Base-by-base conservation (phyloP, 2,888 invertebrate species). In the Agrochola litura region DNA sequence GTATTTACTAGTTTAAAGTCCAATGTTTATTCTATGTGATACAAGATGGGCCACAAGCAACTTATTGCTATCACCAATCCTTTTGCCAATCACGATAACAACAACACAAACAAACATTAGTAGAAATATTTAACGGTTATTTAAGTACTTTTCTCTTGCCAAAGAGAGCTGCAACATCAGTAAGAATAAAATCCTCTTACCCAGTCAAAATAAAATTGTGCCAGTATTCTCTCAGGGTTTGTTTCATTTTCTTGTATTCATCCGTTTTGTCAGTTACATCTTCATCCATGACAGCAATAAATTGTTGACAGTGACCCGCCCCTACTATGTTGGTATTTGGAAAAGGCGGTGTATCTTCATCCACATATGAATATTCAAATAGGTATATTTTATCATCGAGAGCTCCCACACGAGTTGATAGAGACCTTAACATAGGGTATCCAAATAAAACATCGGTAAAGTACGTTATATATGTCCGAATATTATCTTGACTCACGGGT, bases 381-480 rank as follows among this genome's bases (percentile, higher is more conserved):
- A 93, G 81, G 81, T 91, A 92, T 65, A 93, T 89, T 52, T 87
- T 79, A 56, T 92, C 81, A 58, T 90, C 86, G 0, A 90, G 90
- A 54, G 86, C 81, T 49, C 84, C 77, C 1, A 77, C 65, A 12
- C 91, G 91, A 25, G 91, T 46, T 70, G 87, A 89, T 3, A 90
- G 74, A 6, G 90, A 83, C 67, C 89, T 90, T 16, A 93, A 75
- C 74, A 89, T 91, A 0, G 92, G 87, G 79, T 90, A 92, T 6
- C 78, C 85, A 83, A 94, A 92, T 9, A 90, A 25, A 14, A 89
- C 58, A 97, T 97, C 96, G 6, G 92, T 86, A 65, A 89, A 89
- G 58, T 88, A 94, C 70, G 82, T 74, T 25, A 90, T 81, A 60
- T 85, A 92, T 10, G 74, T 8, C 22, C 84, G 58, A 69, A 90